Evolutionary conservation across 2,113 vertebrate species (phyloP).

Genomic region (Phylloscopus trochiloides): DNA sequence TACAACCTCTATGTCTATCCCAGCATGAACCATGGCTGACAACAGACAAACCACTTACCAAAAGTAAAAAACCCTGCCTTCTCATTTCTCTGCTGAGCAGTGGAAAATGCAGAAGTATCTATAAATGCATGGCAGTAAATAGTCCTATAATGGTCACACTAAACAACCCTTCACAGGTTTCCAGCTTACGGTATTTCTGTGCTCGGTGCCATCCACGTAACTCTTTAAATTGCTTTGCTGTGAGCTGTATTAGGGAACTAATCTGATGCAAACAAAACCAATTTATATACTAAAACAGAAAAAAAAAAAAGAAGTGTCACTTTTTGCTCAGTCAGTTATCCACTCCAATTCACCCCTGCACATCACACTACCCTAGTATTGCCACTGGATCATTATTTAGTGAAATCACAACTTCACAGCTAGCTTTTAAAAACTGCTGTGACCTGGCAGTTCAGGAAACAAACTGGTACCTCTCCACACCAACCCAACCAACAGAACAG

Average conservation of each 20-base stretch:
- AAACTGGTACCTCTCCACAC: neutral
- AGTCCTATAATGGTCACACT: neutral
- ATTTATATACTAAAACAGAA: neutral
- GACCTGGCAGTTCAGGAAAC: neutral
- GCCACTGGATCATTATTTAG: neutral
- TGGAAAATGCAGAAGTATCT: neutral
- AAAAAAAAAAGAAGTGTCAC: neutral
- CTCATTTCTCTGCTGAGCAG: neutral
- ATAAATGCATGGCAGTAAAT: neutral
- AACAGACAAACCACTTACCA: neutral
- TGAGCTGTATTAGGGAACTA: neutral
- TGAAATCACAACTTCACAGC: neutral
- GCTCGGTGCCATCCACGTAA: neutral
- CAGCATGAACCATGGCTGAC: neutral
- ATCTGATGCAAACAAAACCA: neutral
- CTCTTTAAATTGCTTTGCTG: neutral
- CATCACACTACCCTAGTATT: neutral
- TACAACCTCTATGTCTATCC: neutral
- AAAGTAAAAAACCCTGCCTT: neutral
- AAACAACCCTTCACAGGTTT: neutral
- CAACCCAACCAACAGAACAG: neutral
- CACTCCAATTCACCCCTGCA: neutral
- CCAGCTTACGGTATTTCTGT: neutral
- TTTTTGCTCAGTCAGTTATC: neutral
- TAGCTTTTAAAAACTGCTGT: neutral